Evolutionary conservation across 2,797 vertebrate genomes (phyloP).

Genomic region (Silurus aristotelis): DNA sequence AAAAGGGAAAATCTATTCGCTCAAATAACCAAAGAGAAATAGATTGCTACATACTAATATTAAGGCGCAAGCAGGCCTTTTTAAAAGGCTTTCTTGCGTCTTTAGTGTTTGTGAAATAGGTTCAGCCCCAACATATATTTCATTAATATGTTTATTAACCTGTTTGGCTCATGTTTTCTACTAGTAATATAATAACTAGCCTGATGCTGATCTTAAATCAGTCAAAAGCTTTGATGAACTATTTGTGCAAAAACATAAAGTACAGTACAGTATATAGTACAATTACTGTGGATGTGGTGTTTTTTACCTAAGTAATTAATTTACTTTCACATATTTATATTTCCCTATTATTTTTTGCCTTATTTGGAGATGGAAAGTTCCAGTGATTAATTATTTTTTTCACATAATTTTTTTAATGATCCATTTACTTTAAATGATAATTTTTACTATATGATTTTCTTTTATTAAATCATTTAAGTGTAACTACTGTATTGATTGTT

Average conservation of each 20-base stretch:
- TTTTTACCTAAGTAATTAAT: neutral
- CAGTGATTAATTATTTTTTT: neutral
- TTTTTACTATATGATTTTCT: neutral
- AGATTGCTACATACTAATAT: neutral
- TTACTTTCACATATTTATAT: neutral
- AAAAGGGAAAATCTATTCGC: neutral
- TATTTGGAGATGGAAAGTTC: too few species aligned
- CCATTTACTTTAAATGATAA: neutral
- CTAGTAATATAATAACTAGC: too few species aligned
- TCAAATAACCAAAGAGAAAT: conserved; percentile 13
- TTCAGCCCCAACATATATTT: neutral
- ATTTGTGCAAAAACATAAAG: too few species aligned
- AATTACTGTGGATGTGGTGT: too few species aligned
- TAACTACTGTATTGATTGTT: too few species aligned
- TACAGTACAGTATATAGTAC: too few species aligned
- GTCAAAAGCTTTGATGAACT: too few species aligned
- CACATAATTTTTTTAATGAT: neutral
- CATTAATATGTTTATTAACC: neutral
- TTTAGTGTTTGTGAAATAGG: neutral
- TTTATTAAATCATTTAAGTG: neutral
- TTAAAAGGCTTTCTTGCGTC: neutral
- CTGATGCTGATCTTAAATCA: too few species aligned
- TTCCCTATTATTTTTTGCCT: neutral
- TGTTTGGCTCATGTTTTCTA: neutral
- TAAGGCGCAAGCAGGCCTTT: neutral